These are phyloP conservation scores for Metalampra italica DNA, from an alignment of 2,888 invertebrate species.

Conservation along the genomic window DNA sequence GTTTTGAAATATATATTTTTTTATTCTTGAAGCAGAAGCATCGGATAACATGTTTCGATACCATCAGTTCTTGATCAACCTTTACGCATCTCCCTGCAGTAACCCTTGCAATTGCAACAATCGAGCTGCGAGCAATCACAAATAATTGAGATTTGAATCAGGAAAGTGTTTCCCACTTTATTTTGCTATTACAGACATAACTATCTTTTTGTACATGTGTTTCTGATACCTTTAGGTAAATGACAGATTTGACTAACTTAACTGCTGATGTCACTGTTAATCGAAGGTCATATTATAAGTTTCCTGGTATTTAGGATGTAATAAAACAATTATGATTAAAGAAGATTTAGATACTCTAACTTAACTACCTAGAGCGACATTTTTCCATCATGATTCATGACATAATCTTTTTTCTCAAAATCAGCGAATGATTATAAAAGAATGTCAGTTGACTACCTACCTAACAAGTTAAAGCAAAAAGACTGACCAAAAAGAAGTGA, in stretches of 20 bases:
- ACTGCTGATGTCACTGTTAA: neutral
- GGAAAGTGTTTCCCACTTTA: slow-evolving; percentile 11
- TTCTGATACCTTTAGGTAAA: neutral
- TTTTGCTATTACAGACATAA: slow-evolving; percentile 7
- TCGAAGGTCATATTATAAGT: neutral
- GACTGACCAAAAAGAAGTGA: no score
- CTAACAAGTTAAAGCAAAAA: no score
- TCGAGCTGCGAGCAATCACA: slow-evolving; percentile 11
- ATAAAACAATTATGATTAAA: no score
- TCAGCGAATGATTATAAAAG: no score
- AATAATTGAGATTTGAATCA: slow-evolving; percentile 14
- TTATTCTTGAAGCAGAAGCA: neutral
- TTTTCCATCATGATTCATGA: no score
- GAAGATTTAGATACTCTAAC: no score
- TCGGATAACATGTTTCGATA: no score
- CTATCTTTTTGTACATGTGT: neutral
- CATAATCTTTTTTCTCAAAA: no score
- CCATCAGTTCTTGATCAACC: neutral
- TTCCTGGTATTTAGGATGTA: neutral
- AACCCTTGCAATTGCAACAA: slow-evolving; percentile 12
- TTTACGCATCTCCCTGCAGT: neutral
- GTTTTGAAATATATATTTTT: neutral
- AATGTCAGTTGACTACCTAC: no score
- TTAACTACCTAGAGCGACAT: no score
- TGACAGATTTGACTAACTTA: neutral